These are phyloP conservation scores for Archips crataeganus DNA, from an alignment of 2,888 invertebrate genomes.

Conservation along the genomic window DNA sequence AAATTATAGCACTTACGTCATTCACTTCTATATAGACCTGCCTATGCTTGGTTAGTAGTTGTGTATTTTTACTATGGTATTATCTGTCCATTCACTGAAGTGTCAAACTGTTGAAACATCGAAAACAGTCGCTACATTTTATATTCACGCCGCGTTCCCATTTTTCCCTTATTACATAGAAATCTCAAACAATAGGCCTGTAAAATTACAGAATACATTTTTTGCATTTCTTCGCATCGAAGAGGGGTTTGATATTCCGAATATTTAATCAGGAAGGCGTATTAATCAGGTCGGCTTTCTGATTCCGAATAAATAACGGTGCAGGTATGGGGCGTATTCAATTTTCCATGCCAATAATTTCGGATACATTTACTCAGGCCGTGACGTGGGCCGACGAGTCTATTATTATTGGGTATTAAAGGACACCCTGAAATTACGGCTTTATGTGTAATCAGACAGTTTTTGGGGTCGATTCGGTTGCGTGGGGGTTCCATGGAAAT, in stretches of 20 bases:
- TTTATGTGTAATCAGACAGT: conserved; percentile 34
- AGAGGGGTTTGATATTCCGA: conserved; percentile 52
- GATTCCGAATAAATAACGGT: conserved; percentile 57
- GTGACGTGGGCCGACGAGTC: conserved; percentile 44
- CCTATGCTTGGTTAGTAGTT: too few relatives aligned
- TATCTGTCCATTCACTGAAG: too few relatives aligned
- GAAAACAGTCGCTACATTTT: background rate
- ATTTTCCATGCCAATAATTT: conserved; percentile 59
- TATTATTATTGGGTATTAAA: conserved; percentile 46
- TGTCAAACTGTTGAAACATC: too few relatives aligned
- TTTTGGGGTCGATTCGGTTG: conserved; percentile 19
- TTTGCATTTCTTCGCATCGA: conserved; percentile 52
- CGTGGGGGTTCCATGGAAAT: conserved; percentile 9
- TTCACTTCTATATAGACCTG: too few relatives aligned
- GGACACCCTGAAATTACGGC: conserved; percentile 40
- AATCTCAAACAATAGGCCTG: conserved; percentile 14
- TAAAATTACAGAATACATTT: conserved; percentile 49
- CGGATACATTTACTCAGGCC: conserved; percentile 46
- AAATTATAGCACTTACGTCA: too few relatives aligned
- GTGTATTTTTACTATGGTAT: too few relatives aligned
- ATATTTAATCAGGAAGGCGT: conserved; percentile 60
- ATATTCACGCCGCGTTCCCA: background rate
- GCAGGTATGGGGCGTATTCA: conserved; percentile 52
- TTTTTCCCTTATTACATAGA: conserved; percentile 16
- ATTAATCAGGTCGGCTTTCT: conserved; percentile 59